Evolutionary conservation across 2,888 invertebrate genomes (phyloP), one percentile per base, ranked within the genome.

Genomic region (Sthenelais limicola): DNA sequence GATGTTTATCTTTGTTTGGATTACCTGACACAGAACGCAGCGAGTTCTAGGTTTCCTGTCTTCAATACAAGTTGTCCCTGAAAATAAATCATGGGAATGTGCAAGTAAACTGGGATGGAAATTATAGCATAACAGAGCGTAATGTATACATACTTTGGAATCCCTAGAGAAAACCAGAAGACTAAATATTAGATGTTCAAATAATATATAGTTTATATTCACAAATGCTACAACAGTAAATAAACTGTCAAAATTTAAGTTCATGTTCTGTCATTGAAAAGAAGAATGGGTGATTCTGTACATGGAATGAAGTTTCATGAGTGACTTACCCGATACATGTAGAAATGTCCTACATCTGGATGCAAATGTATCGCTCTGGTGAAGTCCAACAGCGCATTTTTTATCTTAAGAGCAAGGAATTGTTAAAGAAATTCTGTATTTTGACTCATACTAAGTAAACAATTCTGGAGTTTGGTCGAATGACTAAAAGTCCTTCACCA

Each of bases 21-120:
- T 77, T 79, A 84, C 83, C 82, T 80, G 56, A 88, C 87, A 82
- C 88, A 88, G 82, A 86, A 87, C 0, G 86, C 85, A 26, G 88
- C 88, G 68, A 88, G 78, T 33, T 87, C 86, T 38, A 86, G 77
- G 71, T 86, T 82, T 15, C 87, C 87, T 75, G 84, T 78, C 76
- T 85, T 84, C 47, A 86, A 76, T 35, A 87, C 80, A n/a, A 87
- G 77, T 72, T 86, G 82, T 48, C 87, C 87, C 85, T 86, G 78
- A n/a, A n/a, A n/a, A n/a, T n/a, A n/a, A n/a, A n/a, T n/a, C n/a
- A n/a, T n/a, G n/a, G n/a, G n/a, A n/a, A n/a, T n/a, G n/a, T n/a
- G n/a, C n/a, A n/a, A n/a, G n/a, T n/a, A n/a, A n/a, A n/a, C n/a
- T n/a, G n/a, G n/a, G n/a, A n/a, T n/a, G n/a, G n/a, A n/a, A n/a